These are phyloP conservation scores for Melanerpes aurifrons DNA, from an alignment of 2,113 vertebrate species.

Conservation along the genomic window DNA sequence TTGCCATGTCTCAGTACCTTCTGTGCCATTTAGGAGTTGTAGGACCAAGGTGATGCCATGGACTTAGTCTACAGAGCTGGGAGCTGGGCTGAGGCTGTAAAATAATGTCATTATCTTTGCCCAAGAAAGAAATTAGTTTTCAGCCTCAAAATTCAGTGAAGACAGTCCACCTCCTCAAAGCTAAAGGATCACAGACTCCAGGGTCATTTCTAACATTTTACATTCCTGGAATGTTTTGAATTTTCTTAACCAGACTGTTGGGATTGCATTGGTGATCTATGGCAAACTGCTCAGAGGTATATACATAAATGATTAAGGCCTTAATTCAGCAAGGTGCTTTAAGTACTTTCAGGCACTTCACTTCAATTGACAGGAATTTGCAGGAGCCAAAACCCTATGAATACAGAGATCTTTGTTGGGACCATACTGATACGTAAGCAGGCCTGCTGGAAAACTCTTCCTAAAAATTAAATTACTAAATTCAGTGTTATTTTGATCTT, in stretches of 20 bases:
- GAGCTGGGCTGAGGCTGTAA: neutral
- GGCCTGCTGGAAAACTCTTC: neutral
- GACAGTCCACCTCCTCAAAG: neutral
- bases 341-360: neutral
- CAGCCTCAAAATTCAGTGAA: neutral
- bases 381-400: neutral
- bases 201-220: neutral
- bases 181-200: neutral
- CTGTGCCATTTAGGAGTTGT: neutral
- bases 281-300: neutral
- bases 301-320: neutral
- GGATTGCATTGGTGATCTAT: conserved; percentile 48
- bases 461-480: conserved; percentile 16
- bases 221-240: conserved; percentile 8
- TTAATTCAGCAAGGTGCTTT: neutral
- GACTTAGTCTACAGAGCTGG: neutral
- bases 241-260: conserved; percentile 31
- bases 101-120: neutral
- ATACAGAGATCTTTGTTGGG: neutral
- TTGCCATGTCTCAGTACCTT: neutral
- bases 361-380: neutral
- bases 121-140: neutral
- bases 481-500: conserved; percentile 27
- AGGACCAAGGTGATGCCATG: neutral
- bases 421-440: neutral